These are phyloP conservation scores for Physella acuta DNA, from an alignment of 1,140 invertebrate genomes.

Conservation along the genomic window DNA sequence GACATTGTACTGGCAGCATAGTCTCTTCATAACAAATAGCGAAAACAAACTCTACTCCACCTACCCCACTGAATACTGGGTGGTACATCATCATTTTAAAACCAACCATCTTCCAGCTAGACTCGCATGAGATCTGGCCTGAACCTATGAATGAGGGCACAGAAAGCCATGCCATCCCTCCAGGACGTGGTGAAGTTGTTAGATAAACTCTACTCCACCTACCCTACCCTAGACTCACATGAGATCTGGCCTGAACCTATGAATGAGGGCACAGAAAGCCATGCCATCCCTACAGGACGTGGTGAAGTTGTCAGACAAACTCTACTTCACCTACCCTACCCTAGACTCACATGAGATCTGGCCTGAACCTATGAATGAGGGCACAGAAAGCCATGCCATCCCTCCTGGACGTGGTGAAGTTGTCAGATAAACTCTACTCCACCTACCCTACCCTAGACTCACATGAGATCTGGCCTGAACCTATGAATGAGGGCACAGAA, in stretches of 20 bases:
- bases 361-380: conserved; percentile 91
- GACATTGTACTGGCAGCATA: too few species aligned
- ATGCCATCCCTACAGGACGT: conserved; percentile 92
- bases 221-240: conserved; percentile 91
- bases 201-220: too few species aligned
- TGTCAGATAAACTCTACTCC: too few species aligned
- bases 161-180: conserved; percentile 92
- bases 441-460: too few species aligned
- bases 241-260: conserved; percentile 90
- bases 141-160: conserved; percentile 93
- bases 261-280: conserved; percentile 96
- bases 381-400: conserved; percentile 95
- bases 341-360: conserved; percentile 90
- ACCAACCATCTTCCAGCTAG: too few species aligned
- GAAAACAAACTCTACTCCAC: too few species aligned
- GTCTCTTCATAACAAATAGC: too few species aligned
- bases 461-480: conserved; percentile 94
- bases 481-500: conserved; percentile 96
- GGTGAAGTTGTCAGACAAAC: too few species aligned
- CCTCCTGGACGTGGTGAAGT: conserved; percentile 88
- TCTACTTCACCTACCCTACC: too few species aligned
- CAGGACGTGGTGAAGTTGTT: conserved; percentile 89
- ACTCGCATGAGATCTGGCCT: conserved; percentile 95
- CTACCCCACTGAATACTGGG: too few species aligned
- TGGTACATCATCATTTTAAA: too few species aligned